Evolutionary conservation across 1,140 invertebrate genomes (phyloP), one percentile per base, ranked within the genome.

Genomic region (Caerostris extrusa): DNA sequence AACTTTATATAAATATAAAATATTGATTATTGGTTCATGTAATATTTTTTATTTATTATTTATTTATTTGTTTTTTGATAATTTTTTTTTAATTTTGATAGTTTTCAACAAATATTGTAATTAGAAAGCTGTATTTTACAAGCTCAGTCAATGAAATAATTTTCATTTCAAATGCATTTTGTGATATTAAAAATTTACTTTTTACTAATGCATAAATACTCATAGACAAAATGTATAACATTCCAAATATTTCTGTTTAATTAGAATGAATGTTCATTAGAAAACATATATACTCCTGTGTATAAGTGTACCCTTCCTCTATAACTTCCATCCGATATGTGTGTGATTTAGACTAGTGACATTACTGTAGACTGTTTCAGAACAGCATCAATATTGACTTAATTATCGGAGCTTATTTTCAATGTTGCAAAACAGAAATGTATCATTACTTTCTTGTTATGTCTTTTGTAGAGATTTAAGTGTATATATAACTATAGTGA

Each of bases 351-450:
- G 34, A 6, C 8, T 7, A 34, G 19, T 71, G 69, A 19, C 71
- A 77, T 77, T 77, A 77, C 12, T 19, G 34, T 77, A 77, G 69
- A 34, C 10, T 53, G 71, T 34, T 34, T 34, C 34, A 34, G 34
- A 34, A 34, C 34, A 34, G 10, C 50, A 34, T 12, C 50, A 77
- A 12, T 50, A 50, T 77, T 77, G 50, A 77, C 71, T 77, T 77
- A 77, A 77, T 77, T 77, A 77, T 77, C 34, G 8, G 71, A 77
- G 71, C 71, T 77, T 77, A 77, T 77, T 53, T 77, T 77, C 34
- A 5, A 12, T 34, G 19, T 77, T 77, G 71, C 34, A 34, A 77
- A 14, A 64, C 3, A 77, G 8, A 53, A 50, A 5, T 53, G 50
- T 12, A 3, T 53, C 34, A 77, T 77, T 77, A 77, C 71, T 77